Evolutionary conservation across 2,113 vertebrate species (phyloP).

Genomic region (Heterotilapia buettikoferi): DNA sequence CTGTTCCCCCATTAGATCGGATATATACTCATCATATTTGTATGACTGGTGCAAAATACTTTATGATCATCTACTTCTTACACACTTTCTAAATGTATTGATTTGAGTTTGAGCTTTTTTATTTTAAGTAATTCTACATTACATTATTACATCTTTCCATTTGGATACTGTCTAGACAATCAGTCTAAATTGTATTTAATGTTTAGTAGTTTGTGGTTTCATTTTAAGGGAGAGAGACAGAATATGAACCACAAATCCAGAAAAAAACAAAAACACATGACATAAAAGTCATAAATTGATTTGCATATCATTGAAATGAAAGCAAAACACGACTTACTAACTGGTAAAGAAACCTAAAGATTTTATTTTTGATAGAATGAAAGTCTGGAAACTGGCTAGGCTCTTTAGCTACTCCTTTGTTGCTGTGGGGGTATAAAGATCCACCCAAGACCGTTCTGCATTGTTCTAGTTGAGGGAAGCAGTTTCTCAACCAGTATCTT

Average conservation of each 20-base stretch:
- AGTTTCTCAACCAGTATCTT: neutral
- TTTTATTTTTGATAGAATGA: neutral
- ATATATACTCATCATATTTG: neutral
- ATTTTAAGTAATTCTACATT: neutral
- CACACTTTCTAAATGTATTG: neutral
- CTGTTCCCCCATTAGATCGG: neutral
- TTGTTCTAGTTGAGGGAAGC: neutral
- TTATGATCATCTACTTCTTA: neutral
- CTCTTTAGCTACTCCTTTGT: accelerated
- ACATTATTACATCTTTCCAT: neutral
- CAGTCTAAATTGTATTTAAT: accelerated
- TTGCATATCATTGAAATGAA: neutral
- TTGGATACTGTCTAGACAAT: accelerated
- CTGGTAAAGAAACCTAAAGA: neutral
- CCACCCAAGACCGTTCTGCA: neutral
- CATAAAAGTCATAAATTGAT: neutral
- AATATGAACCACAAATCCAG: accelerated
- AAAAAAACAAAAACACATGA: neutral
- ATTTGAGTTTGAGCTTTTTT: neutral
- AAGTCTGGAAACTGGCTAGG: neutral
- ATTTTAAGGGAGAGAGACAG: accelerated
- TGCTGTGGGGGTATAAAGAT: neutral
- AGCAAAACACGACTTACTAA: neutral
- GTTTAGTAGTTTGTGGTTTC: accelerated
- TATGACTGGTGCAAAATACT: neutral